phyloP scores from a whole-genome alignment of 2,888 invertebrate genomes.

The Palloptera scutellata region DNA sequence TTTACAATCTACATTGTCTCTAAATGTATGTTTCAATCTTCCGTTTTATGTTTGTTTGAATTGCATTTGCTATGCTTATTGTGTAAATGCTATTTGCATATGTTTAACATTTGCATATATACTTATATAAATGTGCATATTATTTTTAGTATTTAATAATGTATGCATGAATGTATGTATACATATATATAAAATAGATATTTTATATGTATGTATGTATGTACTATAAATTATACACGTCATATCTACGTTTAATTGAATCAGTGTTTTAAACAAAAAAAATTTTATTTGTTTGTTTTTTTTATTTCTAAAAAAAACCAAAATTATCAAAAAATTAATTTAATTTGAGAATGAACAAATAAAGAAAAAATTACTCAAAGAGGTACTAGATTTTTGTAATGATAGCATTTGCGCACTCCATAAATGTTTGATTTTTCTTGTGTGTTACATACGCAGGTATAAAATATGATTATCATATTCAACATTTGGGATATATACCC shows the following conservation, averaged over 20 bases:
- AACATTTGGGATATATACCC: no score
- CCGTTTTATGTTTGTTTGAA: background rate
- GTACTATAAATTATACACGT: background rate
- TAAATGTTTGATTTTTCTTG: background rate
- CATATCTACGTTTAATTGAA: no score
- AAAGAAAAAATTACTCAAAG: no score
- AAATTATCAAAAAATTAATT: background rate
- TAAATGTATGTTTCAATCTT: background rate
- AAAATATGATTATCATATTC: no score
- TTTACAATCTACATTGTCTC: background rate
- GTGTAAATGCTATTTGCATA: conserved; percentile 2
- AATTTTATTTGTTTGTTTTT: background rate
- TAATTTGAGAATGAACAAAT: background rate
- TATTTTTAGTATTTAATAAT: background rate
- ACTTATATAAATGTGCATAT: background rate
- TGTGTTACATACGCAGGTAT: background rate
- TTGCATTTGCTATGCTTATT: conserved; percentile 11
- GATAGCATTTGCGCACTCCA: background rate
- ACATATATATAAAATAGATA: no score
- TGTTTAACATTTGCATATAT: conserved; percentile 12
- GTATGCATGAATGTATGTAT: background rate
- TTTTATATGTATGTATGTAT: background rate
- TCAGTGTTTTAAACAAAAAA: background rate
- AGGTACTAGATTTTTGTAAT: conserved; percentile 7
- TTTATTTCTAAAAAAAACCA: background rate